Percentiles rank a stretch among this genome's conserved stretches.
These are phyloP conservation scores for Crypturellus tataupa DNA, from an alignment of 2,797 vertebrate species.

Conservation along the genomic window DNA sequence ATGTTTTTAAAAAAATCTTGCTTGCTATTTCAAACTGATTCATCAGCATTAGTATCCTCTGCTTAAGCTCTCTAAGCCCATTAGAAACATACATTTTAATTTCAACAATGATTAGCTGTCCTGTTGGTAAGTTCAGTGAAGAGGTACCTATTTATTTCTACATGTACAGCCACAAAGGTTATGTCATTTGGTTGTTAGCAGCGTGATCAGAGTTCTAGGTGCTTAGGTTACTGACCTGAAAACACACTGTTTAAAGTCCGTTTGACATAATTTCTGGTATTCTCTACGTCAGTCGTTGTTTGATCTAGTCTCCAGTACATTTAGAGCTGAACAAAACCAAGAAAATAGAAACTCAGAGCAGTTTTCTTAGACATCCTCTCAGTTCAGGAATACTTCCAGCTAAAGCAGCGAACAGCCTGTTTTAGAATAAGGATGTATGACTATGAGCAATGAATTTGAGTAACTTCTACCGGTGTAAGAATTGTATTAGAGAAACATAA, in stretches of 20 bases:
- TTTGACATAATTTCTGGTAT: slow-evolving; percentile 20
- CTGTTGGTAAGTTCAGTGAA: not conserved
- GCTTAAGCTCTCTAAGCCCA: not conserved
- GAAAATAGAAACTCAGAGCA: not conserved
- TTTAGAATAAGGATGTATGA: not conserved
- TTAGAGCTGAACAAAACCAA: not conserved
- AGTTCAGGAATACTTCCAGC: not conserved
- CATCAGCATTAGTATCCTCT: not conserved
- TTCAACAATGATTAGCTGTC: not conserved
- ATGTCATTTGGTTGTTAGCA: not conserved
- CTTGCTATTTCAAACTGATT: not conserved
- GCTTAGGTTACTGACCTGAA: slow-evolving; percentile 49
- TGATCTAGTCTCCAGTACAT: not conserved
- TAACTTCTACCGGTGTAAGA: not conserved
- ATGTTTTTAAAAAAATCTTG: not conserved
- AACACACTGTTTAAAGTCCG: not conserved
- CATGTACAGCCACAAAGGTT: not conserved
- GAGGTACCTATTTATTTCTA: slow-evolving; percentile 12
- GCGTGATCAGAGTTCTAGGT: slow-evolving; percentile 36
- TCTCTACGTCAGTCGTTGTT: slow-evolving; percentile 33
- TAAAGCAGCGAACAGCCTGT: not conserved
- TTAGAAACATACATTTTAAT: not conserved
- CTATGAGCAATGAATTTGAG: not conserved
- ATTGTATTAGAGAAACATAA: not conserved
- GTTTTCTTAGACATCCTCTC: not conserved